A percentile compares a stretch with the other conserved stretches of the same genome.
These are phyloP conservation scores for Peromyscus eremicus DNA, from an alignment of 2,797 vertebrate genomes.

Conservation along the genomic window DNA sequence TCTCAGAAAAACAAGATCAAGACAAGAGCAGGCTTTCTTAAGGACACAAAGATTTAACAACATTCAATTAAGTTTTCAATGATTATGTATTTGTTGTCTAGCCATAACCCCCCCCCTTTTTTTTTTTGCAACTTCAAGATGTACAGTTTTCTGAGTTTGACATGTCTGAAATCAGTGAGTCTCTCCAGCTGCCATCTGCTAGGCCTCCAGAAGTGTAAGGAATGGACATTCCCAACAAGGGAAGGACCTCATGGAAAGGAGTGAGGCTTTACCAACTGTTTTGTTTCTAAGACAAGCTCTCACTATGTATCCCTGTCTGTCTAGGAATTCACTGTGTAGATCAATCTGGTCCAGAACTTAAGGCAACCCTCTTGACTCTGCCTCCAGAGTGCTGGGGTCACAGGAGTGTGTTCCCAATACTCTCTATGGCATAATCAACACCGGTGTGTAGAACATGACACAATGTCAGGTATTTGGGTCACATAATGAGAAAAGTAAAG, in stretches of 20 bases:
- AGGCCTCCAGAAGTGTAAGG: neutral
- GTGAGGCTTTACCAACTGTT: neutral
- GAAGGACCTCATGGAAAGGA: neutral
- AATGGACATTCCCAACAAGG: neutral
- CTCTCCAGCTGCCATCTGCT: neutral
- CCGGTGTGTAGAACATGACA: no score
- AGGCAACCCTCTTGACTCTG: neutral
- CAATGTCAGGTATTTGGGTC: neutral
- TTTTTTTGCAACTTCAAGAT: neutral
- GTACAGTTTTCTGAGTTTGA: neutral
- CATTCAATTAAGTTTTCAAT: constrained; percentile 24
- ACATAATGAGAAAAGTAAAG: neutral
- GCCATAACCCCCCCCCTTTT: neutral
- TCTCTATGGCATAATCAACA: neutral
- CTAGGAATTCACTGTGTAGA: neutral
- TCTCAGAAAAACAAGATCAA: constrained; percentile 25
- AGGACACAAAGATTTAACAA: neutral
- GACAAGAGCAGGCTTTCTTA: neutral
- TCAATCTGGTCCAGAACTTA: neutral
- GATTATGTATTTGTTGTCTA: neutral
- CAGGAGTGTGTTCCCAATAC: neutral
- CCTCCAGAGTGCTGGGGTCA: neutral
- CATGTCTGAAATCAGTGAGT: neutral
- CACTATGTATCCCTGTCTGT: neutral
- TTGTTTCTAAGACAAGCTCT: neutral